phyloP scores from a whole-genome alignment of 1,140 invertebrate species.

The Meteorus sp. region DNA sequence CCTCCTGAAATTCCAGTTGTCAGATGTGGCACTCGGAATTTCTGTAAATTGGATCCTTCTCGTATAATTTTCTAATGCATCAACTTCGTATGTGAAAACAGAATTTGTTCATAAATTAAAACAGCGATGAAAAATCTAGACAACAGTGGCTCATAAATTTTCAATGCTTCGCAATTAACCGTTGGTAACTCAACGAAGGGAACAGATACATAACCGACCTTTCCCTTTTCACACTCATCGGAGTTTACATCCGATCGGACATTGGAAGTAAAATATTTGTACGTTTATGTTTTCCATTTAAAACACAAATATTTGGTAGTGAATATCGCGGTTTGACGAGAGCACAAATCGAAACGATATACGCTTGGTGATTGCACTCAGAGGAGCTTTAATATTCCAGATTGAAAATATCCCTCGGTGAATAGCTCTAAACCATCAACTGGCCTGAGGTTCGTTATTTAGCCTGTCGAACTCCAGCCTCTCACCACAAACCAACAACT shows the following conservation, averaged over 20 bases:
- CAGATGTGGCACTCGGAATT: no score
- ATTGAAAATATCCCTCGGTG: constrained; percentile 48
- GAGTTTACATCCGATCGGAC: constrained; percentile 2
- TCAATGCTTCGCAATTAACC: background rate
- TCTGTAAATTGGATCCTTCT: no score
- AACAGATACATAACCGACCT: background rate
- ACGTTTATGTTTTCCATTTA: constrained; percentile 30
- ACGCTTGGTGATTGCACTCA: constrained; percentile 32
- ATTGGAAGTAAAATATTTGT: constrained; percentile 11
- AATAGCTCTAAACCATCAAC: no score
- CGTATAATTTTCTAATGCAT: no score
- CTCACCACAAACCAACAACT: no score
- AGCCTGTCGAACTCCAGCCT: background rate
- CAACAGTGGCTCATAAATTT: no score
- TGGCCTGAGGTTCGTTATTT: background rate
- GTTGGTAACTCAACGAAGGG: background rate
- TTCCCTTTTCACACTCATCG: background rate
- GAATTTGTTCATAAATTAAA: no score
- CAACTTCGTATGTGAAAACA: no score
- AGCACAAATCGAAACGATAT: constrained; percentile 7
- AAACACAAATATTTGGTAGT: constrained; percentile 51
- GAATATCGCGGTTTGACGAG: constrained; percentile 38
- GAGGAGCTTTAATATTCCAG: constrained; percentile 46
- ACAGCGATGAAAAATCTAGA: no score
- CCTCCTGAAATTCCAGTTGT: no score